Conservation (phyloP, 1,140 invertebrate species). For the Lepidurus arcticus region DNA sequence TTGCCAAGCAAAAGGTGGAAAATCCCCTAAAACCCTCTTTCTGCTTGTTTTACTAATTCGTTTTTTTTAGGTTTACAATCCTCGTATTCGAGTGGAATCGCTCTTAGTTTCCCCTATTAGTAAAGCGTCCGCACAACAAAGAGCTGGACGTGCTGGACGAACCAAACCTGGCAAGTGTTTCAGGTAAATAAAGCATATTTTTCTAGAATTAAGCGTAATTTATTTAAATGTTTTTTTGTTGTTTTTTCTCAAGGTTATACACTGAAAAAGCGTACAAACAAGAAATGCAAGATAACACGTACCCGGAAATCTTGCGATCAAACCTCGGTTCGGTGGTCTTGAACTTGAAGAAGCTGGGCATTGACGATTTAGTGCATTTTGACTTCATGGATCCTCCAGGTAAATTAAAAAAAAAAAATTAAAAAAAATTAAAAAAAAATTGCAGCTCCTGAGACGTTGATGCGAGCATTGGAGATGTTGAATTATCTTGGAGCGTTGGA, state of each 20-base stretch:
- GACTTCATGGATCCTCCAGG: constrained; percentile 99
- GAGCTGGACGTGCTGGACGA: constrained; percentile 93
- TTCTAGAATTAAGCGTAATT: neutral
- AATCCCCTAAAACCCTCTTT: neutral
- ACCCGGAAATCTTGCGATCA: constrained; percentile 95
- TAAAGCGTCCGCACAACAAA: constrained; percentile 98
- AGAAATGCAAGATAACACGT: constrained; percentile 99
- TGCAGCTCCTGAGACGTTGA: constrained; percentile 96
- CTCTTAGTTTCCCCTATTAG: constrained; percentile 96
- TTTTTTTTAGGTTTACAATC: constrained; percentile 73
- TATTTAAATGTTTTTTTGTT: neutral
- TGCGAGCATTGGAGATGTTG: constrained; percentile 93
- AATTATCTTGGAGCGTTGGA: constrained; percentile 96
- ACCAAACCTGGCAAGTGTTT: constrained; percentile 98
- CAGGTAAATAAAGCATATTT: constrained; percentile 39
- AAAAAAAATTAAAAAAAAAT: constrained; percentile 33
- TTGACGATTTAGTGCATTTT: constrained; percentile 98
- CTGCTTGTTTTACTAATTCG: neutral
- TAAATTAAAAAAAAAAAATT: constrained; percentile 38
- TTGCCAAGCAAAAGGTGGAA: constrained; percentile 93
- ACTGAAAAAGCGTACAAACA: constrained; percentile 98
- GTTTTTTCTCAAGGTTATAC: constrained; percentile 63
- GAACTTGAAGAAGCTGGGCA: constrained; percentile 97
- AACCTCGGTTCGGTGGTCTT: constrained; percentile 96
- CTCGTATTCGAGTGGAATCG: constrained; percentile 93